Conservation (phyloP, 2,888 invertebrate species). For the Siphonodentalium dalli region DNA sequence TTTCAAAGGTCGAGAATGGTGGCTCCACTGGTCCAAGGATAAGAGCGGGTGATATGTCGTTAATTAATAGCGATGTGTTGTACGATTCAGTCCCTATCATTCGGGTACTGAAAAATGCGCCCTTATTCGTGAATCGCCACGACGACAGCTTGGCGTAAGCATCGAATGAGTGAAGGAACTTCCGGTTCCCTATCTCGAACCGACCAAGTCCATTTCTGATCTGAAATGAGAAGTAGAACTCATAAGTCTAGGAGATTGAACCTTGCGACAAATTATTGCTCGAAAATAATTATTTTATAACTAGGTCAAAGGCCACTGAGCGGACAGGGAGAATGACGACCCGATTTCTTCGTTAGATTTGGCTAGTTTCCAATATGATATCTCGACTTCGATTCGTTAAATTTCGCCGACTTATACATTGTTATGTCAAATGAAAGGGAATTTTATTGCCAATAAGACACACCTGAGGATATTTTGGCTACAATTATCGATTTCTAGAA, state of each 20-base stretch:
- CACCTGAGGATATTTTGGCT: too few relatives aligned
- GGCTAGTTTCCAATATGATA: too few relatives aligned
- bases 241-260: too few relatives aligned
- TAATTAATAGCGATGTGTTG: conserved; percentile 21
- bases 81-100: conserved; percentile 33
- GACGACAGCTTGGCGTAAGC: conserved; percentile 35
- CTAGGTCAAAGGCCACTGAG: too few relatives aligned
- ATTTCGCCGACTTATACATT: too few relatives aligned
- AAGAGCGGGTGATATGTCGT: conserved; percentile 36
- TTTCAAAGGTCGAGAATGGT: conserved; percentile 21
- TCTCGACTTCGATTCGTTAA: too few relatives aligned
- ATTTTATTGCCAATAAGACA: too few relatives aligned
- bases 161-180: conserved; percentile 34
- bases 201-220: conserved; percentile 36
- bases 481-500: too few relatives aligned
- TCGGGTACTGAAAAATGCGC: conserved; percentile 25
- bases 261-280: neutral
- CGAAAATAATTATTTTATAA: too few relatives aligned
- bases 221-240: conserved; percentile 72
- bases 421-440: too few relatives aligned
- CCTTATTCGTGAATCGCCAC: conserved; percentile 24
- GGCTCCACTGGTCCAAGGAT: conserved; percentile 31
- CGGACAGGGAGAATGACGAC: too few relatives aligned
- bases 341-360: too few relatives aligned
- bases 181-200: conserved; percentile 31